Evolutionary conservation across 2,888 invertebrate species (phyloP).

Genomic region (Drosophila atroscutellata): DNA sequence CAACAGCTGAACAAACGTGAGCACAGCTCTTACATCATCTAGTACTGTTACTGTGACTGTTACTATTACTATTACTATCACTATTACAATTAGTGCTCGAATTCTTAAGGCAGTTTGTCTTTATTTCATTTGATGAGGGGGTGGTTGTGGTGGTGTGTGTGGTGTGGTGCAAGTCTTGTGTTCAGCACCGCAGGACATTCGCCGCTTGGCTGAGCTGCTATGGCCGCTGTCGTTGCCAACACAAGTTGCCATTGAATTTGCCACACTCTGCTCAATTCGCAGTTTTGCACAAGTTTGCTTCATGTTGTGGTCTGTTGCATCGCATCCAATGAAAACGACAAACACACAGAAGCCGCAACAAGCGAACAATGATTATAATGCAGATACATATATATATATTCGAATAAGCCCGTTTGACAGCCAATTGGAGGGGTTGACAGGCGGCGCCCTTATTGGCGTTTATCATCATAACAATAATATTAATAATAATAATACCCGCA

Average conservation of each 20-base stretch:
- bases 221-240: slow-evolving; percentile 22
- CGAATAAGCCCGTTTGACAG: slow-evolving; percentile 2
- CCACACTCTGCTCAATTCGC: slow-evolving; percentile 16
- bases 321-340: background rate
- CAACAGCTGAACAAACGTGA: slow-evolving; percentile 33
- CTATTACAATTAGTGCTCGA: background rate
- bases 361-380: background rate
- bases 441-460: slow-evolving; percentile 16
- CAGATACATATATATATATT: background rate
- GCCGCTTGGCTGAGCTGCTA: slow-evolving; percentile 49
- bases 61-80: background rate
- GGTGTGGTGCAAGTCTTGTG: background rate
- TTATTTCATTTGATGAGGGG: background rate
- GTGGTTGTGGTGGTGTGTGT: background rate
- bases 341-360: background rate
- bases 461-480: slow-evolving; percentile 3
- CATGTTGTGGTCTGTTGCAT: slow-evolving; percentile 35
- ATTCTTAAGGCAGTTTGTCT: slow-evolving; percentile 13
- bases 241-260: slow-evolving; percentile 60
- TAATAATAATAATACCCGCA: background rate
- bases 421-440: slow-evolving; percentile 10
- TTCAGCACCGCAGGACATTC: slow-evolving; percentile 62
- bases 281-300: slow-evolving; percentile 21
- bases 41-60: background rate
- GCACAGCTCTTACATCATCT: slow-evolving; percentile 37